phyloP scores from a whole-genome alignment of 1,140 invertebrate genomes.

The Heliothis virescens region DNA sequence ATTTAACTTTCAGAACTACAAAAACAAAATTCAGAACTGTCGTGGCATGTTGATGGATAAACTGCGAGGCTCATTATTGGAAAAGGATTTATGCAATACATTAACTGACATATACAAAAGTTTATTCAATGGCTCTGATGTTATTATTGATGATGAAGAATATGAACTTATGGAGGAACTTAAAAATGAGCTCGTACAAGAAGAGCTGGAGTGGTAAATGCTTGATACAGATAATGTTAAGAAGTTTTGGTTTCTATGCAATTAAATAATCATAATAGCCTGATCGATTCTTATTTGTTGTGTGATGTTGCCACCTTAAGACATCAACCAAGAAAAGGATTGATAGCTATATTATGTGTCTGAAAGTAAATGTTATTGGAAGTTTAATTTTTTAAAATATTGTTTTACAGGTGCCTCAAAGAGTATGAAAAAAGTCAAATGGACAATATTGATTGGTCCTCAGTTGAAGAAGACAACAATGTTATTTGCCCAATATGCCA shows the following conservation, averaged over 20 bases:
- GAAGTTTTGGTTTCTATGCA: not conserved
- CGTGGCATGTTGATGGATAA: slow-evolving; percentile 71
- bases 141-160: slow-evolving; percentile 67
- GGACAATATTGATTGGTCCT: slow-evolving; percentile 71
- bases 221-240: not conserved
- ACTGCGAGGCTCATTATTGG: slow-evolving; percentile 62
- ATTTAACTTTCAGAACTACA: slow-evolving; percentile 72
- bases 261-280: no score
- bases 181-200: slow-evolving; percentile 75
- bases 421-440: slow-evolving; percentile 78
- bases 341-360: no score
- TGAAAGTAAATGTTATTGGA: no score
- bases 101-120: slow-evolving; percentile 74
- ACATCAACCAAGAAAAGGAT: no score
- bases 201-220: slow-evolving; percentile 78
- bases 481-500: slow-evolving; percentile 79
- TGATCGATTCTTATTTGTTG: no score
- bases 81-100: slow-evolving; percentile 65
- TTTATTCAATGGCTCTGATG: slow-evolving; percentile 64
- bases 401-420: slow-evolving; percentile 70
- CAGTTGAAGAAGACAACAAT: slow-evolving; percentile 69
- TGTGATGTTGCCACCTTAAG: no score
- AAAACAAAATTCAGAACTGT: slow-evolving; percentile 73
- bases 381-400: no score
- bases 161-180: slow-evolving; percentile 68